Base-by-base conservation (phyloP, 2,113 vertebrate genomes). In the Tetrax tetrax region DNA sequence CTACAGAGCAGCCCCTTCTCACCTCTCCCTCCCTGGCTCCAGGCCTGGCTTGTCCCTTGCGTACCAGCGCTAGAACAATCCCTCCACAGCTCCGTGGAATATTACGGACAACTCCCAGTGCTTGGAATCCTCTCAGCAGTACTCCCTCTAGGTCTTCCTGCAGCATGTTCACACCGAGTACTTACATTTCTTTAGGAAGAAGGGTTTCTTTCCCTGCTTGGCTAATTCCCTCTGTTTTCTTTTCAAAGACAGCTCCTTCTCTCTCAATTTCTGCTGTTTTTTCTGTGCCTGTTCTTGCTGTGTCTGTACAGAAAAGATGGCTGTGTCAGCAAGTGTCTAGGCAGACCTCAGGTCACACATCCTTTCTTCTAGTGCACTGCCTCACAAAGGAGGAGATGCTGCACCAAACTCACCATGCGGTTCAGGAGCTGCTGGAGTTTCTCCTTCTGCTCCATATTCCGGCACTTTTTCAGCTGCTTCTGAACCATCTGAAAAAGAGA, bases 121-220 rank as follows among this genome's bases (percentile, higher is more conserved):
- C 56, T 75, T 41, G 23, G 41, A 87, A 20, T 43, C 69, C 83
- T 69, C 35, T 28, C 66, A 80, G 77, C 83, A 78, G 50, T 22
- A 25, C 18, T 54, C 38, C 53, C 61, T 12, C 21, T 47, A 28
- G 28, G 41, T 41, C 63, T 21, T 63, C 43, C 50, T 43, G 50
- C 79, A 87, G n/a, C 38, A 43, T 1, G 14, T 14, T 78, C 57
- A 37, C 19, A 24, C 7, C 0, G 0, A 14, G 23, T 41, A 98
- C 98, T 98, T 96, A 99, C 99, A 99, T 95, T 98, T 99, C 97
- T 99, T 99, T 31, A 99, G 92, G 98, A 98, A 99, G 97, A 98
- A 99, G 0, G 99, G 99, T 19, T 96, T 98, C 41, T 98, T 98
- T 23, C 99, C 99, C 81, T 98, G 98, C 83, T 97, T 98, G 83